Percentiles rank a stretch among this genome's conserved stretches.
These are phyloP conservation scores for Atrina japonica DNA, from an alignment of 2,888 invertebrate genomes.

Conservation along the genomic window DNA sequence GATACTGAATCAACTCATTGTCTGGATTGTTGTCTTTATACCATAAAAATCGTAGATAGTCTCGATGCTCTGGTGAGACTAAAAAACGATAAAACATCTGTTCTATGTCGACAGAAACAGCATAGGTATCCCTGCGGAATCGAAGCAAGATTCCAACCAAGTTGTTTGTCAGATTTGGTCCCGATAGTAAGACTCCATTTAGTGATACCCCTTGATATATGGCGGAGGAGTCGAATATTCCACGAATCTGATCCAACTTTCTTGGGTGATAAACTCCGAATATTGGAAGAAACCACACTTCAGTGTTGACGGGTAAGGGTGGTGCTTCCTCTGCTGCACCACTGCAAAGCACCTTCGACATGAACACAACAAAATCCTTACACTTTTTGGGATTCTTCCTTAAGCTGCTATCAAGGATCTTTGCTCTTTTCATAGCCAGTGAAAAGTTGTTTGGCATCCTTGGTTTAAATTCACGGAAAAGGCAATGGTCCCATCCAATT, in stretches of 20 bases:
- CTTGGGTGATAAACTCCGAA: slow-evolving; percentile 12
- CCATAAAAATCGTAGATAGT: slow-evolving; percentile 8
- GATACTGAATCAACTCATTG: slow-evolving; percentile 34
- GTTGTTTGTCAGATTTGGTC: slow-evolving; percentile 10
- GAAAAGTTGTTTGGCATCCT: neutral
- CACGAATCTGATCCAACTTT: slow-evolving; percentile 4
- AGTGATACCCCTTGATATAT: neutral
- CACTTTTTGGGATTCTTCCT: neutral
- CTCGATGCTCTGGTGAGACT: slow-evolving; percentile 1
- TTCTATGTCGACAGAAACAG: neutral
- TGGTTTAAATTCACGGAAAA: neutral
- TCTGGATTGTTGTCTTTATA: slow-evolving; percentile 33
- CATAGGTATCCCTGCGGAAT: neutral
- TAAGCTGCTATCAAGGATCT: neutral
- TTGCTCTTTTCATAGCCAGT: neutral
- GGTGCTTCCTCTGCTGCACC: neutral
- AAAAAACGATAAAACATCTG: slow-evolving; percentile 9
- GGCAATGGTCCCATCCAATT: slow-evolving; percentile 6
- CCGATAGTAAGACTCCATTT: neutral
- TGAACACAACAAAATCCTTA: neutral
- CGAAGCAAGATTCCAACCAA: neutral
- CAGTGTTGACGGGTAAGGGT: neutral
- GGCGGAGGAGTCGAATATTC: slow-evolving; percentile 6
- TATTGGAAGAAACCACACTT: neutral
- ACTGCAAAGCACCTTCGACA: neutral